Percentiles rank a stretch among this genome's conserved stretches.
Evolutionary conservation across 2,113 vertebrate genomes (phyloP).

Genomic region (Alectura lathami): DNA sequence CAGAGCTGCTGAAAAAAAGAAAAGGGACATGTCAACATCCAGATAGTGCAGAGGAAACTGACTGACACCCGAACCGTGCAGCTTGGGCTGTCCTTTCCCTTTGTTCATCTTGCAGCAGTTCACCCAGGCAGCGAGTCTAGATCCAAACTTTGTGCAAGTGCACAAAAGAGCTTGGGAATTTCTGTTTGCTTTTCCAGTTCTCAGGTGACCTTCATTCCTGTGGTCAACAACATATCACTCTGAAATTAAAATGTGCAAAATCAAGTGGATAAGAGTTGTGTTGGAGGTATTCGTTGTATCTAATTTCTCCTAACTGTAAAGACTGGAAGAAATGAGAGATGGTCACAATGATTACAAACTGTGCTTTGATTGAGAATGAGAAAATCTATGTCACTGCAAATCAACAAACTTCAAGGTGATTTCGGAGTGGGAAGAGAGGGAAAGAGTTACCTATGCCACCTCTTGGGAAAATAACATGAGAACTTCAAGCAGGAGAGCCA

Average conservation of each 20-base stretch:
- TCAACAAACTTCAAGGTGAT: neutral
- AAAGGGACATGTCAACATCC: neutral
- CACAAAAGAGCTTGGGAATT: neutral
- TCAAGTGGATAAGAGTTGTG: slow-evolving; percentile 8
- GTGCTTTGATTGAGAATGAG: neutral
- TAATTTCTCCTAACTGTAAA: neutral
- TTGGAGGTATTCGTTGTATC: neutral
- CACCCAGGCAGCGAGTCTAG: neutral
- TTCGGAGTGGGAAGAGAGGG: slow-evolving; percentile 2
- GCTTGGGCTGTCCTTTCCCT: neutral
- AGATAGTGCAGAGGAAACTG: neutral
- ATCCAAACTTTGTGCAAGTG: neutral
- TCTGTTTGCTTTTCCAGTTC: neutral
- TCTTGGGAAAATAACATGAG: neutral
- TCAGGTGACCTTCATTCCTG: neutral
- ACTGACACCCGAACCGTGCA: neutral
- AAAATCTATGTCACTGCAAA: slow-evolving; percentile 1
- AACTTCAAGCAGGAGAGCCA: neutral
- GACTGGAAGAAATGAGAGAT: neutral
- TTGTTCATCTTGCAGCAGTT: neutral
- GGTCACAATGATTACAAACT: neutral
- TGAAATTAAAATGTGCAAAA: neutral
- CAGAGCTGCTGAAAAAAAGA: neutral
- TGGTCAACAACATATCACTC: neutral
- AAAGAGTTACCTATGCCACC: neutral